These are phyloP conservation scores for Delia radicum DNA, from an alignment of 1,140 invertebrate genomes.

Conservation along the genomic window DNA sequence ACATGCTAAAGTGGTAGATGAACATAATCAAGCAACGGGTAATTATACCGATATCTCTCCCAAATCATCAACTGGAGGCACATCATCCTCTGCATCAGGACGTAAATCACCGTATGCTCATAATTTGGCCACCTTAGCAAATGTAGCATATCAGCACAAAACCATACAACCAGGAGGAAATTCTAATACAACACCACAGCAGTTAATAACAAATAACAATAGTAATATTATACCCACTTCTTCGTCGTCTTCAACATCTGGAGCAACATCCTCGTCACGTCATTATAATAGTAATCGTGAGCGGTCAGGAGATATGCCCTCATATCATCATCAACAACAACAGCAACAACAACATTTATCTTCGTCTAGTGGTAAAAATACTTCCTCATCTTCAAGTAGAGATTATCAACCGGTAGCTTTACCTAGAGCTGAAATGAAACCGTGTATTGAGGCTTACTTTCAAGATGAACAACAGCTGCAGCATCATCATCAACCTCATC, in stretches of 20 bases:
- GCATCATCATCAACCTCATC: conserved; percentile 56
- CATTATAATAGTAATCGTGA: conserved; percentile 11
- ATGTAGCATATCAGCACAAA: conserved; percentile 58
- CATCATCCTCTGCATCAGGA: neutral
- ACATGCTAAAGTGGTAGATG: conserved; percentile 56
- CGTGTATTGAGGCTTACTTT: conserved; percentile 72
- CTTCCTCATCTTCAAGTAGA: conserved; percentile 27
- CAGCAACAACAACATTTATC: too few species aligned
- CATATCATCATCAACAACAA: too few species aligned
- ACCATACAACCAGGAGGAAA: conserved; percentile 25
- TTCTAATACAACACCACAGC: neutral
- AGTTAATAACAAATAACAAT: neutral
- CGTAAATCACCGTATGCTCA: conserved; percentile 56
- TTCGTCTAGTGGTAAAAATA: too few species aligned
- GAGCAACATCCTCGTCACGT: conserved; percentile 12
- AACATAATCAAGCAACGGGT: conserved; percentile 34
- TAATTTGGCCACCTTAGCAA: conserved; percentile 65
- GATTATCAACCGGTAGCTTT: conserved; percentile 61
- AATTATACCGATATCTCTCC: conserved; percentile 25
- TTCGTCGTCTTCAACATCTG: neutral
- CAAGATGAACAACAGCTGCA: too few species aligned
- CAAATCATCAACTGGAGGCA: neutral
- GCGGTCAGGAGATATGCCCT: too few species aligned
- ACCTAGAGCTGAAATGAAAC: conserved; percentile 71
- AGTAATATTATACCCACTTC: neutral